phyloP scores from a whole-genome alignment of 2,797 vertebrate genomes.

The Taeniopygia guttata region DNA sequence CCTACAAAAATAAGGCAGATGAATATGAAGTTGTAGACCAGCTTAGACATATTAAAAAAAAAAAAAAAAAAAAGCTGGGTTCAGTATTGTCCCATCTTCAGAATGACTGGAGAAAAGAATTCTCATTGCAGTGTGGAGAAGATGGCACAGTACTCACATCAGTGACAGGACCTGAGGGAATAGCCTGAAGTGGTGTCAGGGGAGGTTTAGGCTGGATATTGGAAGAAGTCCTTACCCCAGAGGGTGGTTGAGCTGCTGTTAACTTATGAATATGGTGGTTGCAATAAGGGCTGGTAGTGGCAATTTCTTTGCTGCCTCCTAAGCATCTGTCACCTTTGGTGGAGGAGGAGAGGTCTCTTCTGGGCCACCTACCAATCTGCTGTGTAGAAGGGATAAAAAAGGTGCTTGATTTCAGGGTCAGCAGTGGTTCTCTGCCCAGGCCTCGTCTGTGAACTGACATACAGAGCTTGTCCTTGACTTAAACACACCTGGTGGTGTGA shows the following conservation, averaged over 20 bases:
- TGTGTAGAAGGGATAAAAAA: neutral
- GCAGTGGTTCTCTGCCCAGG: neutral
- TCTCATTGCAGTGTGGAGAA: neutral
- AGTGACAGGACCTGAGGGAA: neutral
- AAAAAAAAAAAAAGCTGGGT: neutral
- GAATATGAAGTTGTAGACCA: neutral
- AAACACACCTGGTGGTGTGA: rapidly evolving
- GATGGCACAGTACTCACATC: neutral
- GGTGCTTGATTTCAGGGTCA: neutral
- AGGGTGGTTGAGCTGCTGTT: neutral
- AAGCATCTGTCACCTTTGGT: neutral
- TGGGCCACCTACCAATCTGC: neutral
- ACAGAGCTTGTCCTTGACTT: neutral
- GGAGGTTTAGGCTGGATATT: neutral
- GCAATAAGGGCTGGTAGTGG: neutral
- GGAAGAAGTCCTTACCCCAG: neutral
- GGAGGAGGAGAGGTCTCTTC: neutral
- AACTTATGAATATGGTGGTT: rapidly evolving
- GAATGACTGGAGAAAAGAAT: neutral
- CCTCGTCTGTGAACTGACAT: neutral
- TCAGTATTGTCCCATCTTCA: neutral
- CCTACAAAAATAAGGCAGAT: neutral
- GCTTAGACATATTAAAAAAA: neutral
- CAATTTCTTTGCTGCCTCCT: neutral
- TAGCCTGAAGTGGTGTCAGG: neutral